Percentiles rank a stretch among this genome's conserved stretches.
Evolutionary conservation across 2,888 invertebrate species (phyloP).

Genomic region (Chrysotoxum bicinctum): DNA sequence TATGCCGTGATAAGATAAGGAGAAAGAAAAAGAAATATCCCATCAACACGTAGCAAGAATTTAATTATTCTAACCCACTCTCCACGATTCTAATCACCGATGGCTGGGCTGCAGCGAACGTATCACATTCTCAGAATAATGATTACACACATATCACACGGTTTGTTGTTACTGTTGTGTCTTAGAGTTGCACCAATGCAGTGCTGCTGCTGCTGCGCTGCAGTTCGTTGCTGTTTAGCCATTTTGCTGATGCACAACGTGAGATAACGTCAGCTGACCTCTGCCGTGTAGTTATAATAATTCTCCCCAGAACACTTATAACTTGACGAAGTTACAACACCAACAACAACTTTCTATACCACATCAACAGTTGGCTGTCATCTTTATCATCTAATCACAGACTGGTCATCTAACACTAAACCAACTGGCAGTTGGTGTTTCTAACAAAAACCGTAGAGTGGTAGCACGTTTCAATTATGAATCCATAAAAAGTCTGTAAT

Average conservation of each 20-base stretch:
- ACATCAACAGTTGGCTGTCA: slow-evolving; percentile 59
- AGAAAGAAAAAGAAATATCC: not conserved
- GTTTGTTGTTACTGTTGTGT: slow-evolving; percentile 1
- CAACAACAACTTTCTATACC: slow-evolving; percentile 18
- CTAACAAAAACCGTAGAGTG: slow-evolving; percentile 53
- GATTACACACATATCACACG: slow-evolving; percentile 29
- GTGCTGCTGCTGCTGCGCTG: not conserved
- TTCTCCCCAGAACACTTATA: slow-evolving; percentile 33
- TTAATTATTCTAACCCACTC: slow-evolving; percentile 70
- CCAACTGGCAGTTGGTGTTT: slow-evolving; percentile 12
- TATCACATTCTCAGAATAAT: slow-evolving; percentile 59
- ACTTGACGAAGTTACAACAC: slow-evolving; percentile 37
- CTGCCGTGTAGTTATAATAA: slow-evolving; percentile 29
- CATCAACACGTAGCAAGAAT: slow-evolving; percentile 62
- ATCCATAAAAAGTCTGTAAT: slow-evolving; percentile 66
- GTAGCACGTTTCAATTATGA: slow-evolving; percentile 72
- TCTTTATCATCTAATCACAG: slow-evolving; percentile 68
- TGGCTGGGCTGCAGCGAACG: too few species aligned
- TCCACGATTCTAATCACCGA: slow-evolving; percentile 50
- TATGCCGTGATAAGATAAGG: slow-evolving; percentile 1
- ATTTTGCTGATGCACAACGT: slow-evolving; percentile 48
- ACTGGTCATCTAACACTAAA: slow-evolving; percentile 62
- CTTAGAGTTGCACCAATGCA: not conserved
- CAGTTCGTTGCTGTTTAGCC: not conserved
- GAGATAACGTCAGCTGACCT: slow-evolving; percentile 65